Base-by-base conservation (phyloP, 2,888 invertebrate genomes). In the Rhimphoctona megacephalus region DNA sequence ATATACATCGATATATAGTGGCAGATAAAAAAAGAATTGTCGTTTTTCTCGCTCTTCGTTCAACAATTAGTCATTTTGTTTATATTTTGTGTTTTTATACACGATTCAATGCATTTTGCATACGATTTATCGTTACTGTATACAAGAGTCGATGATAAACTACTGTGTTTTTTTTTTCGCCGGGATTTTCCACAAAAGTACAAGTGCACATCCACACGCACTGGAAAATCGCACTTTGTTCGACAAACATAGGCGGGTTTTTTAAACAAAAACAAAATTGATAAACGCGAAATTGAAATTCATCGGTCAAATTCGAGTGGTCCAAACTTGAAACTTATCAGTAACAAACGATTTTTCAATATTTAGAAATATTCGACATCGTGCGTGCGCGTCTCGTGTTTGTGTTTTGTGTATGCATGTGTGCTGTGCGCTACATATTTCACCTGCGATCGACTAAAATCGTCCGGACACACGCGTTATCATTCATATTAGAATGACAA, bases 201-300 rank as follows among this genome's bases (percentile, higher is more conserved):
- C 17, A 22, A 25, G 2, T 57, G 57, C 39, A 39, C 57, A 11
- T 25, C 14, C 6, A 46, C 14, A 30, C n/a, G 33, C 30, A 46
- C 46, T 39, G 30, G 46, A 17, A 64, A 86, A 89, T 87, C 85
- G 73, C 74, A 72, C 72, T 66, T 14, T 2, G 8, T 30, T 64
- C 72, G 67, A 84, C 78, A 87, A 80, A 76, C 70, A 46, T 88
- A 85, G 90, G 90, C 91, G 90, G 85, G 54, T 89, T 89, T 90
- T 87, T 73, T 33, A 73, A 73, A 73, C 49, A 36, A 36, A 90
- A 91, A 90, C 19, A 43, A 36, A 17, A 81, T 67, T 66, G 22
- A 43, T 17, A n/a, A 14, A 14, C 11, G 11, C 14, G 1, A 11
- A 43, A 43, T 43, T 39, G 39, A 19, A 36, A 25, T 33, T 5